phyloP scores from a whole-genome alignment of 2,888 invertebrate species.

The Ochropacha duplaris region DNA sequence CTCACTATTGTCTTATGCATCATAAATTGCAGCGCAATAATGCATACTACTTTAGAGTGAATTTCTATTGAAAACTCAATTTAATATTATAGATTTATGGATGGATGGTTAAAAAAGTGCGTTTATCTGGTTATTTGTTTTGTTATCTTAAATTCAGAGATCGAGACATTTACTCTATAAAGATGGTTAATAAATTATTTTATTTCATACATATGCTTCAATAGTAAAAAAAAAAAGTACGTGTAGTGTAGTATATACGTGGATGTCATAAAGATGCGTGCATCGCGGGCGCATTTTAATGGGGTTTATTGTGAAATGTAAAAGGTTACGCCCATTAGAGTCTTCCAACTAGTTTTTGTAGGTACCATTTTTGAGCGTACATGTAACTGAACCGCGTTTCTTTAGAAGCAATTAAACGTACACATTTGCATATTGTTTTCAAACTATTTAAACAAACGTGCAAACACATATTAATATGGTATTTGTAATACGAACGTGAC shows the following conservation, averaged over 20 bases:
- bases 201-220: background rate
- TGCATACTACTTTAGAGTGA: background rate
- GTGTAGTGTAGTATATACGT: constrained; percentile 18
- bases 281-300: constrained; percentile 54
- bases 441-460: constrained; percentile 15
- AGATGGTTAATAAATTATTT: background rate
- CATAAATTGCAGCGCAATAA: constrained; percentile 5
- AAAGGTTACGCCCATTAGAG: constrained; percentile 72
- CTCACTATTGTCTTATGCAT: constrained; percentile 23
- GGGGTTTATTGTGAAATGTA: constrained; percentile 59
- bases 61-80: background rate
- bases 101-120: no score
- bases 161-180: background rate
- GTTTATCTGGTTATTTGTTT: no score
- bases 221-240: no score
- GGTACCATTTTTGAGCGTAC: constrained; percentile 36
- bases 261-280: constrained; percentile 35
- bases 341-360: constrained; percentile 42
- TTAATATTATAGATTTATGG: background rate
- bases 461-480: constrained; percentile 21
- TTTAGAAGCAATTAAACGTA: constrained; percentile 36
- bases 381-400: constrained; percentile 52
- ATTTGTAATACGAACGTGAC: constrained; percentile 24
- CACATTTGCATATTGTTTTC: constrained; percentile 35
- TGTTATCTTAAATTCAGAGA: background rate